Evolutionary conservation across 1,140 invertebrate species (phyloP), one percentile per base, ranked within the genome.

Genomic region (Scaptomyza graminum): DNA sequence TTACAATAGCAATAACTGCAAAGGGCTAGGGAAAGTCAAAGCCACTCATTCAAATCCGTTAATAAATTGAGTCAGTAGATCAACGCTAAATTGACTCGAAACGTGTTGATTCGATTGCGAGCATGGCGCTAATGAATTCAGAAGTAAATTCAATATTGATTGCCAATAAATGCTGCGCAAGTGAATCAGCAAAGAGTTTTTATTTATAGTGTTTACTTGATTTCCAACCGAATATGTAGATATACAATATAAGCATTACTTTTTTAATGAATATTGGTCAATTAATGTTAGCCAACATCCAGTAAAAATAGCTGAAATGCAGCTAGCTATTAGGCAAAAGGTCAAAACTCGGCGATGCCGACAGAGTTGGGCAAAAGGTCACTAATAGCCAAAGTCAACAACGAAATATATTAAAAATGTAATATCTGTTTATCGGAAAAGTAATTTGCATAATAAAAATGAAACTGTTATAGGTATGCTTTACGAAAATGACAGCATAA

Each of bases 1-100:
- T 16, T 8, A 51, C n/a, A 60, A 63, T 37, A 12, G 18, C 64
- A 52, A 54, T 51, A 64, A 68, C 54, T 57, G 52, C 54, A 63
- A 68, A 76, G 60, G 55, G 63, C 50, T 59, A 67, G 25, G n/a
- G 7, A 46, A 28, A 51, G 56, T 52, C 63, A 55, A 52, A 76
- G 57, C 59, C 44, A 46, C 25, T 15, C 39, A 57, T 57, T 57
- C 55, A 46, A 44, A 57, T 57, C 5, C 55, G 12, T 41, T 41
- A 41, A 74, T 72, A 87, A 83, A 90, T 82, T 90, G 88, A 90
- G 82, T 83, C 76, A 90, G 81, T 80, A 70, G 83, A 87, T 74
- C 79, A 90, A 84, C 75, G 85, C 61, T 44, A 87, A 75, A 72
- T 50, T 73, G 67, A 60, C 15, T 65, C 44, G 13, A 64, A 66